phyloP scores from a whole-genome alignment of 2,113 vertebrate species.

The Alouatta palliata region DNA sequence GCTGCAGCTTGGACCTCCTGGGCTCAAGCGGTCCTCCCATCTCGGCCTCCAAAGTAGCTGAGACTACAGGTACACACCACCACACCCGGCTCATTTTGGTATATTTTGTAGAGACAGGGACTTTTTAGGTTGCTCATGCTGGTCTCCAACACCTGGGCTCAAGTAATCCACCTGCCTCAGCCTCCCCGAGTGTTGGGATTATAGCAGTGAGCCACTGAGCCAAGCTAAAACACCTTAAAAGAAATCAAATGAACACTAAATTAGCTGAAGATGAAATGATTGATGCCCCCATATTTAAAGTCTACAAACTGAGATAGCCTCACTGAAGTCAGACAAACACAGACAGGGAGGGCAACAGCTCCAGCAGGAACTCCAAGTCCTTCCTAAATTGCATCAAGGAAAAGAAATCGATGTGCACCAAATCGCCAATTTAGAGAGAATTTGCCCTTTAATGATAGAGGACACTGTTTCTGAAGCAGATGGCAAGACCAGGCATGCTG shows the following conservation, averaged over 20 bases:
- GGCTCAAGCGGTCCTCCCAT: too few relatives aligned
- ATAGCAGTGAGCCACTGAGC: too few relatives aligned
- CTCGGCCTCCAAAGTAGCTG: too few relatives aligned
- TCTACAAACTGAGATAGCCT: neutral
- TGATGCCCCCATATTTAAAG: rapidly evolving
- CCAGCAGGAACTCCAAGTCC: neutral
- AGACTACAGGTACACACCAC: too few relatives aligned
- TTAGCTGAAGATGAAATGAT: neutral
- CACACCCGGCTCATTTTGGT: too few relatives aligned
- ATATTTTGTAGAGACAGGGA: too few relatives aligned
- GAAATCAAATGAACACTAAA: neutral
- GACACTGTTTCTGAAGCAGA: constrained; percentile 3
- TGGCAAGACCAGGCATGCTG: neutral
- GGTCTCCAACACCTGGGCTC: too few relatives aligned
- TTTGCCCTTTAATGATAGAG: neutral
- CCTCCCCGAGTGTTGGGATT: too few relatives aligned
- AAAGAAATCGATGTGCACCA: neutral
- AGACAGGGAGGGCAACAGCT: neutral
- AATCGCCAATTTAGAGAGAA: neutral
- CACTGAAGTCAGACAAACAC: neutral
- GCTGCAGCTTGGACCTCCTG: too few relatives aligned
- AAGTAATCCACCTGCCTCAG: too few relatives aligned
- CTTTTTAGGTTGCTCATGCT: too few relatives aligned
- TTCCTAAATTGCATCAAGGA: neutral
- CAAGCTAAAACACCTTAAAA: neutral